Conservation (phyloP, 1,140 invertebrate species). For the Brachionus plicatilis region DNA sequence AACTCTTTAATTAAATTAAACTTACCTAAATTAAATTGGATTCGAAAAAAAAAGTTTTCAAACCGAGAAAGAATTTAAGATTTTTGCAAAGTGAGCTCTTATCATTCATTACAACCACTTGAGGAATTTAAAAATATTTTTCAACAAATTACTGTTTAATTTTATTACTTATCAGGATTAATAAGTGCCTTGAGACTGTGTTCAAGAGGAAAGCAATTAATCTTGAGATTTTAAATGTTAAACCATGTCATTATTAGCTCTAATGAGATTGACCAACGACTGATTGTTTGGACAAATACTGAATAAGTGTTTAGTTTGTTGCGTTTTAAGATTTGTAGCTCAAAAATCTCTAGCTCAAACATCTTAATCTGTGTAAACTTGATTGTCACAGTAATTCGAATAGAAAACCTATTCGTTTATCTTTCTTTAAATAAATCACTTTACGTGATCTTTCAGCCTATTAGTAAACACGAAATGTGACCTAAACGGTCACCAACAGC, state of each 20-base stretch:
- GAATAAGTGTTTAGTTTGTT: constrained; percentile 4
- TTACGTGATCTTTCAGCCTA: constrained; percentile 18
- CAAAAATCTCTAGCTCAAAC: constrained; percentile 1
- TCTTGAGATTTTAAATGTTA: constrained; percentile 27
- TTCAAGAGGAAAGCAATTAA: constrained; percentile 3
- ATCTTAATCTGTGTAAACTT: constrained; percentile 14
- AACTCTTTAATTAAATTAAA: constrained; percentile 9
- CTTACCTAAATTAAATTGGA: background rate
- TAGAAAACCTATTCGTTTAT: background rate
- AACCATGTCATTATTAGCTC: background rate
- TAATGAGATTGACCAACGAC: background rate
- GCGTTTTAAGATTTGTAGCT: background rate
- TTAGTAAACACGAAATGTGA: background rate
- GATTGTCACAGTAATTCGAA: background rate
- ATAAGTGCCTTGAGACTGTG: constrained; percentile 24
- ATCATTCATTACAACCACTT: background rate
- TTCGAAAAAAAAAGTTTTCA: background rate
- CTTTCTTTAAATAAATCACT: constrained; percentile 10
- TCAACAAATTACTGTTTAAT: background rate
- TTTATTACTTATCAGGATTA: constrained; percentile 14
- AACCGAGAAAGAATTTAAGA: background rate
- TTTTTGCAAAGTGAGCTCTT: background rate
- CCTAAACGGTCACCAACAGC: background rate
- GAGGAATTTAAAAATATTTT: background rate
- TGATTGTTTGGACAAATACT: background rate